Percentiles rank a stretch among this genome's conserved stretches.
Evolutionary conservation across 1,140 invertebrate genomes (phyloP).

Genomic region (Polypedilum vanderplanki): DNA sequence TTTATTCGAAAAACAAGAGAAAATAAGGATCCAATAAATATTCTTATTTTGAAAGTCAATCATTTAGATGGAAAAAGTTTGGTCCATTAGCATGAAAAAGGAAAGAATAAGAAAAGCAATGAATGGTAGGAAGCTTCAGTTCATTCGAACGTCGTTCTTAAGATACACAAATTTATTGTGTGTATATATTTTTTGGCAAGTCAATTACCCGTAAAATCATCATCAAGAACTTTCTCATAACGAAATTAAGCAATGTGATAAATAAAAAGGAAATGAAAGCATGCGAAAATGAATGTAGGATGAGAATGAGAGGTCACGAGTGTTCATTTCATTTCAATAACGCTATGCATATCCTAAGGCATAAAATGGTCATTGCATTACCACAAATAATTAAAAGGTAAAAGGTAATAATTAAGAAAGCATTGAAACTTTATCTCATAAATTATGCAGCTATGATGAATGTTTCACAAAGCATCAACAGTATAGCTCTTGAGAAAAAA

Average conservation of each 20-base stretch:
- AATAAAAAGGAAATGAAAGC: neutral
- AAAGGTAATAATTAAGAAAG: neutral
- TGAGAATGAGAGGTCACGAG: neutral
- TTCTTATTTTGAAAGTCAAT: conserved; percentile 12
- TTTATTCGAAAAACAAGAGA: neutral
- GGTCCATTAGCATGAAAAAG: neutral
- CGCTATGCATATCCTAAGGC: neutral
- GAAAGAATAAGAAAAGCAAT: neutral
- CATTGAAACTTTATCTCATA: neutral
- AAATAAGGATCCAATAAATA: conserved; percentile 16
- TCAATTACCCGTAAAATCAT: conserved; percentile 13
- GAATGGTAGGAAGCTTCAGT: neutral
- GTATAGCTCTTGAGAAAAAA: no score
- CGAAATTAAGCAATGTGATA: neutral
- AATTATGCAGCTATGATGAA: neutral
- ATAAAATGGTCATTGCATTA: neutral
- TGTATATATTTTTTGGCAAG: neutral
- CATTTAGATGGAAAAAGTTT: conserved; percentile 7
- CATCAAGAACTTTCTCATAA: conserved; percentile 11
- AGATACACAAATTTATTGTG: neutral
- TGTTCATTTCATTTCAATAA: neutral
- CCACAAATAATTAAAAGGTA: conserved; percentile 2
- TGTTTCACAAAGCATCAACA: neutral
- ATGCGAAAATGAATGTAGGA: neutral
- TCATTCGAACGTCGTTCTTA: neutral